Conservation (phyloP, 2,113 vertebrate genomes). For the Rhabdomys dilectus region DNA sequence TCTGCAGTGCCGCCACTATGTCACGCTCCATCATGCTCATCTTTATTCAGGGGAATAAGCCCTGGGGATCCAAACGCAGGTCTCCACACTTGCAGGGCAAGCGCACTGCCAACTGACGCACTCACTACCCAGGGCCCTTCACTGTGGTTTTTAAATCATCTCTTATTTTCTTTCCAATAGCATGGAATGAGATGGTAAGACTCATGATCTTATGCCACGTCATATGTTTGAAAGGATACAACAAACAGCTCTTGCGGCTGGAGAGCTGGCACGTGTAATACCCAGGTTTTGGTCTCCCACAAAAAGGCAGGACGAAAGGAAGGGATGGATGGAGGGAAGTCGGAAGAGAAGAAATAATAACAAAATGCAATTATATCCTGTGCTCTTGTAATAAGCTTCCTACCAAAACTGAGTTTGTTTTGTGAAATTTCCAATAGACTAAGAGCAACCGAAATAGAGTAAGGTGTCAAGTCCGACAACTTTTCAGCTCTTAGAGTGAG, state of each 20-base stretch:
- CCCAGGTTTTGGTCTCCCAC: neutral
- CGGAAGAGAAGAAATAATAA: neutral
- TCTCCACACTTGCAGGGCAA: neutral
- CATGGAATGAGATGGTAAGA: constrained; percentile 67
- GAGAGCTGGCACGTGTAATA: neutral
- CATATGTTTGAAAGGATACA: constrained; percentile 68
- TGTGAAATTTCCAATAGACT: neutral
- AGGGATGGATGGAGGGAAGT: neutral
- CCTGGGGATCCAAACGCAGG: neutral
- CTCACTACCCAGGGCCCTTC: constrained; percentile 21
- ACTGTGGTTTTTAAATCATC: constrained; percentile 75
- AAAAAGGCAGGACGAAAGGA: neutral
- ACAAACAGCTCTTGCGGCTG: constrained; percentile 54
- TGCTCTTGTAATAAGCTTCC: neutral
- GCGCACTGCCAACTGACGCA: too few species aligned
- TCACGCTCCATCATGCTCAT: neutral
- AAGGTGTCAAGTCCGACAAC: neutral
- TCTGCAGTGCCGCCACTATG: neutral
- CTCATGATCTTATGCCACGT: constrained; percentile 76
- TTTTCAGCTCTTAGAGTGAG: neutral
- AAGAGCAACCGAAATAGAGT: neutral
- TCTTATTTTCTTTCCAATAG: constrained; percentile 73
- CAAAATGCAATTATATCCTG: neutral
- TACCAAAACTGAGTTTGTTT: neutral
- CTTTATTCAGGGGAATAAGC: neutral